phyloP scores from a whole-genome alignment of 2,888 invertebrate genomes.

The Amblyjoppa fuscipennis region DNA sequence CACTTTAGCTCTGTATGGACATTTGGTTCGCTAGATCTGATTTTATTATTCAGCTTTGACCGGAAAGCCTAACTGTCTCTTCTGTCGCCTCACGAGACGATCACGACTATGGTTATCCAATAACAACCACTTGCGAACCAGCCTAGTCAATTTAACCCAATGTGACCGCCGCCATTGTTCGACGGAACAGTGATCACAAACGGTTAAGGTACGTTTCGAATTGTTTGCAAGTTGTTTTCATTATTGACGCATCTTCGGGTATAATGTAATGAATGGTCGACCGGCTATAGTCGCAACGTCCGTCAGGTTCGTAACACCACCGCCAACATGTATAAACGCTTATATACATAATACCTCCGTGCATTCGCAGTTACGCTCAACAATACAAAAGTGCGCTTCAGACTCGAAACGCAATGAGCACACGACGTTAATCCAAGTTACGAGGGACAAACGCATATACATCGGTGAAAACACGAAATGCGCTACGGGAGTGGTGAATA shows the following conservation, averaged over 20 bases:
- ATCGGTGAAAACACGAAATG: constrained; percentile 60
- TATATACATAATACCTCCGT: constrained; percentile 8
- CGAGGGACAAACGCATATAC: constrained; percentile 41
- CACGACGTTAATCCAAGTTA: constrained; percentile 60
- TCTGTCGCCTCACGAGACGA: neutral
- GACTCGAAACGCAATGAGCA: constrained; percentile 44
- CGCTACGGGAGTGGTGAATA: constrained; percentile 10
- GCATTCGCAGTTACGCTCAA: constrained; percentile 3
- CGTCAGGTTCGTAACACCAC: neutral
- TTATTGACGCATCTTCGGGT: neutral
- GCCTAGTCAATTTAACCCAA: too few relatives aligned
- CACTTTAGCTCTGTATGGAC: neutral
- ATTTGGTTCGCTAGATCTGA: neutral
- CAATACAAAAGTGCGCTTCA: constrained; percentile 29
- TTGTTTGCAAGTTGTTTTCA: too few relatives aligned
- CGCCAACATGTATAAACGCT: constrained; percentile 24
- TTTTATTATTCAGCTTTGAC: neutral
- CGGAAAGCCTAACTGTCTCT: neutral
- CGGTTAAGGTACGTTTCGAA: too few relatives aligned
- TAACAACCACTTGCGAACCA: too few relatives aligned
- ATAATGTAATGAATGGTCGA: neutral
- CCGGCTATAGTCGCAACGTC: neutral
- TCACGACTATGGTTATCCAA: neutral
- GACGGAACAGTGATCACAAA: too few relatives aligned
- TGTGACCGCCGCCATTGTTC: too few relatives aligned